Base-by-base conservation (phyloP, 2,113 vertebrate species). In the Phyllostomus discolor region DNA sequence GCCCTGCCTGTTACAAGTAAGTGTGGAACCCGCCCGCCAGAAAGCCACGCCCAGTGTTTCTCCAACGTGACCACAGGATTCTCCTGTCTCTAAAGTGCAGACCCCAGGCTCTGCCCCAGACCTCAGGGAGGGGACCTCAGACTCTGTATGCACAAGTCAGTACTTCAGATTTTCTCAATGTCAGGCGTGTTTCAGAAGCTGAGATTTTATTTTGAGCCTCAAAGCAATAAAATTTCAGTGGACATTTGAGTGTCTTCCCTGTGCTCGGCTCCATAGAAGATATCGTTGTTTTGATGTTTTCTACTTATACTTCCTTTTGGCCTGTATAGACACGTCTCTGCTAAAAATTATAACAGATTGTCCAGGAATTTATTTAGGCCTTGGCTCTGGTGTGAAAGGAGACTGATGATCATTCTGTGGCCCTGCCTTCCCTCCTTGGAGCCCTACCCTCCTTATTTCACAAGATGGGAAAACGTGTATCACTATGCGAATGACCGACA, bases 21-120 rank as follows among this genome's bases (percentile, higher is more conserved):
- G 2, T 7, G 11, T 16, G 12, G 10, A 10, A 12, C 46, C 19
- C 1, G 12, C n/a, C 31, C 57, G 24, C 17, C 4, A 11, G 35
- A 19, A 66, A 88, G 31, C 11, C 31, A 17, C 1, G 10, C 2
- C 24, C 57, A 4, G 12, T 14, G 24, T 48, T 22, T 17, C 46
- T 50, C 33, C 2, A n/a, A 59, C 0, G 0, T 2, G 41, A 57
- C 38, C 69, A 24, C 4, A 15, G 14, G 31, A 31, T 1, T 20
- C n/a, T 4, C 28, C 1, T 0, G 0, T 14, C 62, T 24, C 73
- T 26, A 26, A 26, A 31, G 22, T 41, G 2, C 12, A 75, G 48
- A 22, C 46, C 59, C 14, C 62, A 38, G 75, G 10, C 16, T 41
- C n/a, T 38, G 35, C 28, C 11, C 15, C 35, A 28, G 48, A 46